Conservation (phyloP, 2,113 vertebrate species). For the Ceyx melanurus region DNA sequence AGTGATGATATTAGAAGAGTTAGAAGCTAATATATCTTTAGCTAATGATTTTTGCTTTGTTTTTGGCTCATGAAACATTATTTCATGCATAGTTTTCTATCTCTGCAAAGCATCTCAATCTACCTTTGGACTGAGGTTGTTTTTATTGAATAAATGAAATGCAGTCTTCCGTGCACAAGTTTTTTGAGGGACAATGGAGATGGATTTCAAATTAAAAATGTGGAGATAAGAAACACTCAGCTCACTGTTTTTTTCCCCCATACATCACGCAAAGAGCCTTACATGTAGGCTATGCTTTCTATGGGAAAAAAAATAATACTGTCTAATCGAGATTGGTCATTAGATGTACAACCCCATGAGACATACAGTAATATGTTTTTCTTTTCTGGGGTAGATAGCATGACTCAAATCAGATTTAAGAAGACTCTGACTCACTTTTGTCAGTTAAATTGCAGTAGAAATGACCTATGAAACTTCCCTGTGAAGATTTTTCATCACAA, state of each 20-base stretch:
- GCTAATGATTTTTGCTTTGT: conserved; percentile 6
- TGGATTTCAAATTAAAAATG: background rate
- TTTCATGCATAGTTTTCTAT: background rate
- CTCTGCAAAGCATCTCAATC: background rate
- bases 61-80: background rate
- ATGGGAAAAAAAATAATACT: background rate
- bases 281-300: background rate
- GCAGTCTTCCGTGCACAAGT: background rate
- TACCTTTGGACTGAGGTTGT: background rate
- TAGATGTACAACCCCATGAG: background rate
- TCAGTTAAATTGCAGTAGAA: background rate
- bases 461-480: background rate
- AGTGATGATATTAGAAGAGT: background rate
- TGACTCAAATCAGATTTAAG: background rate
- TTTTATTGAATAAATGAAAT: background rate
- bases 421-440: background rate
- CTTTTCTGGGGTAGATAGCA: background rate
- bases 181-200: background rate
- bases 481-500: background rate
- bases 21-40: background rate
- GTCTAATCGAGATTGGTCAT: background rate
- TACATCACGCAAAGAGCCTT: background rate
- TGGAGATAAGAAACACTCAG: background rate
- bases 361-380: background rate
- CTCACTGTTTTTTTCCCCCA: background rate